Percentiles rank a stretch among this genome's conserved stretches.
phyloP scores from a whole-genome alignment of 2,113 vertebrate genomes.

The Laterallus jamaicensis region DNA sequence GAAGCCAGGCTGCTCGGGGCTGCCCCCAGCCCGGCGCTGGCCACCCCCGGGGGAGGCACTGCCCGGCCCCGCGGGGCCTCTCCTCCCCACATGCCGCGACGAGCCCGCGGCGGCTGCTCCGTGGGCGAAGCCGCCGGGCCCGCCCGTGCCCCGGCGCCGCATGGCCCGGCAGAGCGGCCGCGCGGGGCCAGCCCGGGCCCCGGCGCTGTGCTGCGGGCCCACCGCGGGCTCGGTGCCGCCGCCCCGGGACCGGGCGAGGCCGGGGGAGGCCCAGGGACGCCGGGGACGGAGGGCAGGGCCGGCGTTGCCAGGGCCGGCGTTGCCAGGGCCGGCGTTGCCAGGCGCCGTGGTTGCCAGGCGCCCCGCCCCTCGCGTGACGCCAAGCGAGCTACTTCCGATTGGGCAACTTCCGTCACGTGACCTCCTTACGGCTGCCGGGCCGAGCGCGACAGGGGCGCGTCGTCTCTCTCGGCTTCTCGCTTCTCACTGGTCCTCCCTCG shows the following conservation, averaged over 20 bases:
- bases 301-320: too few relatives aligned
- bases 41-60: neutral
- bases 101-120: fast-evolving
- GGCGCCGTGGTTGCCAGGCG: too few relatives aligned
- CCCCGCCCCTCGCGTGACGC: neutral
- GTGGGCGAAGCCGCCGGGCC: too few relatives aligned
- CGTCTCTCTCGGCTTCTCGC: fast-evolving
- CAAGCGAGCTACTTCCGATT: neutral
- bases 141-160: too few relatives aligned
- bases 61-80: neutral
- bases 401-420: fast-evolving
- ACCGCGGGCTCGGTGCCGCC: too few relatives aligned
- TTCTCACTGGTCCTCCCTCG: neutral
- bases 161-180: too few relatives aligned
- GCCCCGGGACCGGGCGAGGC: too few relatives aligned
- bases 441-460: fast-evolving
- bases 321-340: too few relatives aligned
- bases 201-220: neutral
- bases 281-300: neutral
- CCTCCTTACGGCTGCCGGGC: neutral
- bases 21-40: neutral
- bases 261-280: neutral
- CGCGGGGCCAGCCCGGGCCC: too few relatives aligned
- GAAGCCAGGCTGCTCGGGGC: neutral
- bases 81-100: neutral